A percentile compares a stretch with the other conserved stretches of the same genome.
phyloP scores from a whole-genome alignment of 2,888 invertebrate species.

The Hypomecis punctinalis region DNA sequence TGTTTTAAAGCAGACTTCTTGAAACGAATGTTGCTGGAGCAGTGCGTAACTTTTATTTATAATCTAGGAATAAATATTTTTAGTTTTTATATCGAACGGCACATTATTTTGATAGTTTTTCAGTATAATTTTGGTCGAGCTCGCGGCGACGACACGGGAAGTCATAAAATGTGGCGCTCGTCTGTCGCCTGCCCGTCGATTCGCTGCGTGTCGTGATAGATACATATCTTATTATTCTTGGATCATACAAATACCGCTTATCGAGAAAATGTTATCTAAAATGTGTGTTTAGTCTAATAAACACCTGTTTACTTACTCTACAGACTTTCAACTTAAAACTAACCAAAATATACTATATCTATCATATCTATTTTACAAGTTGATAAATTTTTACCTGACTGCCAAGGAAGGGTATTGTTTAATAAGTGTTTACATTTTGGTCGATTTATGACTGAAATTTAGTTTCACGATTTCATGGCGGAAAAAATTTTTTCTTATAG shows the following conservation, averaged over 20 bases:
- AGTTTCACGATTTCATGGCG: no score
- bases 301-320: no score
- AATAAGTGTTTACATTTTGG: no score
- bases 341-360: no score
- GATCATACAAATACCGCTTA: background rate
- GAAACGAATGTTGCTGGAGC: background rate
- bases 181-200: conserved; percentile 26
- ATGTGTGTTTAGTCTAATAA: background rate
- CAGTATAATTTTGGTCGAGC: conserved; percentile 62
- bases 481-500: no score
- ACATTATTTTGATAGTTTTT: conserved; percentile 70
- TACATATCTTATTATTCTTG: conserved; percentile 6
- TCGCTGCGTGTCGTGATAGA: conserved; percentile 15
- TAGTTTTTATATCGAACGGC: conserved; percentile 60
- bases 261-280: background rate
- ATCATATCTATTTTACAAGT: no score
- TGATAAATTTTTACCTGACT: no score
- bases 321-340: no score
- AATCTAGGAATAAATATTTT: conserved; percentile 55
- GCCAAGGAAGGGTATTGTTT: no score
- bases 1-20: background rate
- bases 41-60: conserved; percentile 37
- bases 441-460: no score
- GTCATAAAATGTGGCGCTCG: conserved; percentile 69
- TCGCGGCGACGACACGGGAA: conserved; percentile 69